Conservation (phyloP, 2,888 invertebrate species). For the Tachina lurida region DNA sequence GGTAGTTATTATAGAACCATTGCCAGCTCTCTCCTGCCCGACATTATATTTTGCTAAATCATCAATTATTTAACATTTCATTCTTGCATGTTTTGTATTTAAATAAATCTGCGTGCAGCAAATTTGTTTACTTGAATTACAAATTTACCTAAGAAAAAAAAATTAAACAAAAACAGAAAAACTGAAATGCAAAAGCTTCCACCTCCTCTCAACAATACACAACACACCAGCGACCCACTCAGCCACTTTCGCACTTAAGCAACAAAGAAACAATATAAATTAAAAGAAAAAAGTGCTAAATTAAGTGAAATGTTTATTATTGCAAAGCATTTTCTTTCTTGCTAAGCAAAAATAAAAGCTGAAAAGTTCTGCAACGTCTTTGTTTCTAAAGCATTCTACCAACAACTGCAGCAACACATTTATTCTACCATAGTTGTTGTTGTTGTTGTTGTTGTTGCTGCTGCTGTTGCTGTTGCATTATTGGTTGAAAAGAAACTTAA, state of each 20-base stretch:
- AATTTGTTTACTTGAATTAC: conserved; percentile 72
- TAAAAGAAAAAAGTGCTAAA: conserved; percentile 59
- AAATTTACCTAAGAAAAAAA: conserved; percentile 23
- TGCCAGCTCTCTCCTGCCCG: background rate
- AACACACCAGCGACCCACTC: background rate
- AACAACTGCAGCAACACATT: conserved; percentile 20
- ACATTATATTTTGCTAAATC: background rate
- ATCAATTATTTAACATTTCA: conserved; percentile 36
- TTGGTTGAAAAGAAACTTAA: conserved; percentile 66
- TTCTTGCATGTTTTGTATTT: conserved; percentile 38
- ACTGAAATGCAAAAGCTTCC: background rate
- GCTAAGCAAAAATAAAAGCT: background rate
- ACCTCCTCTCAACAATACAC: background rate
- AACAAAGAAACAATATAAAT: conserved; percentile 2
- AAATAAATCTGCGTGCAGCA: conserved; percentile 71
- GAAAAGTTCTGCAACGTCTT: conserved; percentile 7
- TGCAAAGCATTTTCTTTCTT: conserved; percentile 41
- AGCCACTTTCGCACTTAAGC: background rate
- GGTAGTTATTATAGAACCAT: background rate
- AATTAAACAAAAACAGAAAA: too few species aligned
- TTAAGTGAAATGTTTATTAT: conserved; percentile 68
- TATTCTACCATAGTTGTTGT: background rate
- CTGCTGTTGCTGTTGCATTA: conserved; percentile 51
- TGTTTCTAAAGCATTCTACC: conserved; percentile 22
- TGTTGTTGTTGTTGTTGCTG: conserved; percentile 27